Percentiles rank a stretch among this genome's conserved stretches.
Evolutionary conservation across 2,113 vertebrate species (phyloP).

Genomic region (Hippocampus barbouri): DNA sequence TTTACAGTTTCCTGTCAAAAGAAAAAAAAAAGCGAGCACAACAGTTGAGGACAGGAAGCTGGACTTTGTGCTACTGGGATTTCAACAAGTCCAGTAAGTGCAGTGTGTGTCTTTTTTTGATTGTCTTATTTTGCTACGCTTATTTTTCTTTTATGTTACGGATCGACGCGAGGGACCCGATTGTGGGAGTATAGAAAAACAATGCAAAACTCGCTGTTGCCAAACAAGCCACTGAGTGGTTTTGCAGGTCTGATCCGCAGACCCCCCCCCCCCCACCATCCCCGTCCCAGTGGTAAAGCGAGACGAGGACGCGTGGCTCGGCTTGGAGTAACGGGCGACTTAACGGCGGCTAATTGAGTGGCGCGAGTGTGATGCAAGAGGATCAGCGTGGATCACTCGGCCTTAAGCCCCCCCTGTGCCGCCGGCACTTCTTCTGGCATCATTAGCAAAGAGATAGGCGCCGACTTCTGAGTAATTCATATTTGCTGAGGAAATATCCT

Average conservation of each 20-base stretch:
- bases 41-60: constrained; percentile 26
- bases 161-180: too few species aligned
- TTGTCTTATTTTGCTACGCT: too few species aligned
- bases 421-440: neutral
- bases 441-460: constrained; percentile 10
- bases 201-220: constrained; percentile 28
- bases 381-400: constrained; percentile 18
- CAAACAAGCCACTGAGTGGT: constrained; percentile 43
- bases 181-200: constrained; percentile 8
- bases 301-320: constrained; percentile 8
- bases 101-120: constrained; percentile 44
- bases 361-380: constrained; percentile 25
- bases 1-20: constrained; percentile 38
- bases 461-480: neutral
- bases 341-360: constrained; percentile 11
- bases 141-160: too few species aligned
- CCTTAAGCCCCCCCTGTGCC: constrained; percentile 1
- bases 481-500: constrained; percentile 2
- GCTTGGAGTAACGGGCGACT: constrained; percentile 8
- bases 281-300: neutral
- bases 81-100: constrained; percentile 25
- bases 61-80: constrained; percentile 19
- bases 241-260: constrained; percentile 11
- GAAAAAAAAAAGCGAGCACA: neutral
- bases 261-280: neutral